phyloP scores from a whole-genome alignment of 2,888 invertebrate species.

The Campoplex nolae region DNA sequence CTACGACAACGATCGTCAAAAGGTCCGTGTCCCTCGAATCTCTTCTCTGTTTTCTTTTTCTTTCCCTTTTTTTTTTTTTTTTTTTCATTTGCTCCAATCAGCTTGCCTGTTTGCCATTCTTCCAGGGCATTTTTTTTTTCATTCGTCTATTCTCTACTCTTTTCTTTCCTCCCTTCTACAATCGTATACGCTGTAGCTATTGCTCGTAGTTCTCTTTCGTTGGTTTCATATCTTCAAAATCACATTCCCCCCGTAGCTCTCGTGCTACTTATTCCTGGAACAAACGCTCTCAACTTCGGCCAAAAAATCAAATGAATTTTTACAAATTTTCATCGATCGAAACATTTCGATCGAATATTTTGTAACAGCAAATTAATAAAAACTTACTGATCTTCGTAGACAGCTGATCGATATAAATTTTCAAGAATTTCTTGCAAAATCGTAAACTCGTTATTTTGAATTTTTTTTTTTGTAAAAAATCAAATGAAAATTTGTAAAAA shows the following conservation, averaged over 20 bases:
- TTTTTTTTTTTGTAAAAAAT: not conserved
- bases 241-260: not conserved
- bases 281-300: not conserved
- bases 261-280: not conserved
- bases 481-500: not conserved
- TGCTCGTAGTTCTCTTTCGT: conserved; percentile 32
- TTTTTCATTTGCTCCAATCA: conserved; percentile 18
- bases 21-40: conserved; percentile 77
- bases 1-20: conserved; percentile 80
- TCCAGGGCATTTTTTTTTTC: conserved; percentile 29
- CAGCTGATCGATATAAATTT: not conserved
- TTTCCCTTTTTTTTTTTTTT: conserved; percentile 20
- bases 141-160: conserved; percentile 1
- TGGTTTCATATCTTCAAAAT: conserved; percentile 23
- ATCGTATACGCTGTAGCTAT: conserved; percentile 43
- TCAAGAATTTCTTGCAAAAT: not conserved
- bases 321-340: not conserved
- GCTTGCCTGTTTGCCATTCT: conserved; percentile 56
- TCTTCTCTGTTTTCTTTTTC: conserved; percentile 51
- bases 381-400: not conserved
- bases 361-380: not conserved
- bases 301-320: not conserved
- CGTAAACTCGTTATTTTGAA: not conserved
- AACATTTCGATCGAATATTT: not conserved
- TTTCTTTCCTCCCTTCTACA: conserved; percentile 35